Base-by-base conservation (phyloP, 2,888 invertebrate genomes). In the Synanthedon vespiformis region DNA sequence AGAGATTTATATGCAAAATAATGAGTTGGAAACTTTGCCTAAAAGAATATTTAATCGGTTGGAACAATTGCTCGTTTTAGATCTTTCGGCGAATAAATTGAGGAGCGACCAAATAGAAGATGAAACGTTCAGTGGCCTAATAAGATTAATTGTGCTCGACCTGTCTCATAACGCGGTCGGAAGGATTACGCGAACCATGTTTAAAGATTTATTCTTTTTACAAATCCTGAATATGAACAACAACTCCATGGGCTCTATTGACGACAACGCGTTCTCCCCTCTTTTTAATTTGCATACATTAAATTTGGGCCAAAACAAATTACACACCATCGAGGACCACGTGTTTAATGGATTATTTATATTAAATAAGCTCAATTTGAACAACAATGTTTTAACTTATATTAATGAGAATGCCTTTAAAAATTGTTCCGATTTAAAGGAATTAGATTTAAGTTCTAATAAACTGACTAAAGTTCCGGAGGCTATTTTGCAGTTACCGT, bases 201-300 rank as follows among this genome's bases (percentile, higher is more conserved):
- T 96, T 83, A 94, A 94, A 78, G 95, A 96, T 76, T 84, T 96
- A 61, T 94, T 93, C 76, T 95, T 95, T 82, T 88, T 96, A 61
- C 95, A 95, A 88, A 95, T 94, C 60, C 89, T 96, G 55, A 93
- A 94, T 78, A 87, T 96, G 68, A 90, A 93, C 70, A 95, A 95
- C 76, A 96, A 96, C 74, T 92, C 94, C 40, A 93, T 96, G 65
- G 92, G 91, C 16, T 93, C 92, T 68, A 92, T 96, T 61, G 94
- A 95, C 77, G 94, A 94, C 69, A 94, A 94, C 68, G 93, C 96
- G 14, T 96, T 97, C 75, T 83, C 93, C 64, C 94, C 95, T 11
- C 89, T 97, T 51, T 95, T 95, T 81, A 96, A 96, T 80, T 88
- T 97, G 62, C 95, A 96, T 75, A 95, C 95, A 2, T 82, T 97